phyloP scores from a whole-genome alignment of 2,888 invertebrate species.

The Himalopsyche tibetana region DNA sequence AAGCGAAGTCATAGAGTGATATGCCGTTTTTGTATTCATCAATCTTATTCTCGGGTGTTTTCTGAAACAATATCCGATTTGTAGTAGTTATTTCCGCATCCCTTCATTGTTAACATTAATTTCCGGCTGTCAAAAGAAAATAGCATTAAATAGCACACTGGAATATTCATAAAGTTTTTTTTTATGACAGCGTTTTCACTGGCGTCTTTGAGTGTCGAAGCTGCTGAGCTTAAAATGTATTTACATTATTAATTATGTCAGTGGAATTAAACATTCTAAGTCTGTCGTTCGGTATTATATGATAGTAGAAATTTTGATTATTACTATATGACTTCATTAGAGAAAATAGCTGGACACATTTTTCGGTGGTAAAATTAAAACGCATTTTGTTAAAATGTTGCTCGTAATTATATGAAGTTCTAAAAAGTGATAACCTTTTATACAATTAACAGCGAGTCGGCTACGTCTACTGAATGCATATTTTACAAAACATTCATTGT shows the following conservation, averaged over 20 bases:
- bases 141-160: background rate
- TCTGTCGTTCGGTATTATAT: too few species aligned
- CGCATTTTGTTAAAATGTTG: too few species aligned
- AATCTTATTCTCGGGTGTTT: background rate
- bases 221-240: background rate
- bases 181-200: background rate
- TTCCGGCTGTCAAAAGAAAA: conserved; percentile 14
- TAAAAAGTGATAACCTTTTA: too few species aligned
- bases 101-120: background rate
- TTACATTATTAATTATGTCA: background rate
- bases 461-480: too few species aligned
- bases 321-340: too few species aligned
- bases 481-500: too few species aligned
- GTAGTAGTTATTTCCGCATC: background rate
- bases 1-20: background rate
- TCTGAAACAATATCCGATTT: conserved; percentile 15
- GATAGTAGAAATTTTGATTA: too few species aligned
- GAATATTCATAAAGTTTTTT: background rate
- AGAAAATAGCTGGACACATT: too few species aligned
- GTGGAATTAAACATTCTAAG: too few species aligned
- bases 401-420: too few species aligned
- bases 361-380: too few species aligned
- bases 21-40: background rate
- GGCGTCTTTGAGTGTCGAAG: background rate
- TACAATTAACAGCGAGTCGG: too few species aligned